Evolutionary conservation across 2,113 vertebrate species (phyloP), one percentile per base, ranked within the genome.

Genomic region (Struthidea cinerea): DNA sequence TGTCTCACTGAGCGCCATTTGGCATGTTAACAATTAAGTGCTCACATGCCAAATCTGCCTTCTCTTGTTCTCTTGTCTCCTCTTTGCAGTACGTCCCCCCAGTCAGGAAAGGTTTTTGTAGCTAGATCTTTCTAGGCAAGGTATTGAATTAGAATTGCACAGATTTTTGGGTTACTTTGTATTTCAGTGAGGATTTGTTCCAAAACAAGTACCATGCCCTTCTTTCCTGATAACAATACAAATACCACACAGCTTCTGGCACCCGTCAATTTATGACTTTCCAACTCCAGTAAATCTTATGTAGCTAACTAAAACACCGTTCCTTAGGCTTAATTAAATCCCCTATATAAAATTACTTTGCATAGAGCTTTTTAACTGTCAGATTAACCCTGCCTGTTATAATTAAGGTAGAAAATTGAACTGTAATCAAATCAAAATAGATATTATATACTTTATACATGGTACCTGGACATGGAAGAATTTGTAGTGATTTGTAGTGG

Each of bases 321-420:
- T n/a, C 9, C 27, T 52, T 50, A 87, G 69, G 87, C 69, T 87
- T 94, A 91, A 90, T 92, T 85, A 93, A 90, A 94, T 96, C 79
- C 71, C 16, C n/a, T 53, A 57, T 67, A 84, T 74, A 67, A 95
- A 90, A 93, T 77, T 93, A 57, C 44, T 55, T 8, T 57, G 57
- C 33, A 65, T 14, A 47, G 37, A 19, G 44, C 50, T 89, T 90
- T 87, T 87, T 93, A 82, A 39, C 70, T 92, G 86, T 93, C 95
- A 90, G 74, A 96, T 96, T 96, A 96, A 81, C 61, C 32, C 57
- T 59, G 35, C 3, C 41, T 90, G 59, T 86, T 93, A 71, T 61
- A 79, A 93, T 95, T 89, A 87, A 84, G 26, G 10, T 84, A n/a
- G 50, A 87, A 97, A 88, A 92, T 89, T 71, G 82, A 94, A 81